A percentile compares a stretch with the other conserved stretches of the same genome.
phyloP scores from a whole-genome alignment of 2,888 invertebrate species.

The Prosopocoilus inquinatus region DNA sequence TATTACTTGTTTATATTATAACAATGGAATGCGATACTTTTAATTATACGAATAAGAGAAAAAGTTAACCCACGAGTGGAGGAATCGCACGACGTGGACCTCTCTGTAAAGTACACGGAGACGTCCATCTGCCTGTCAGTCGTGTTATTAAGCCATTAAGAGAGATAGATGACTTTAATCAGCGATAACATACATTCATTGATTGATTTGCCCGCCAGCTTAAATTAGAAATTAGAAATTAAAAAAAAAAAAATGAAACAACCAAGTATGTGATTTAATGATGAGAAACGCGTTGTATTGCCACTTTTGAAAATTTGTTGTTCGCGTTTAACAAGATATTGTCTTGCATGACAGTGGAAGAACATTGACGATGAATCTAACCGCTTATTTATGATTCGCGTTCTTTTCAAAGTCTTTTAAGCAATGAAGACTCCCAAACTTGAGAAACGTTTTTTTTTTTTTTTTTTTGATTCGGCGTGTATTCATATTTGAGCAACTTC shows the following conservation, averaged over 20 bases:
- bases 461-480: conserved; percentile 26
- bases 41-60: conserved; percentile 3
- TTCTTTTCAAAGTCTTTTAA: conserved; percentile 5
- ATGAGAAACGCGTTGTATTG: background rate
- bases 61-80: background rate
- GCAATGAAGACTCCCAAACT: conserved; percentile 22
- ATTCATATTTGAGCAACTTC: conserved; percentile 44
- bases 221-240: conserved; percentile 25
- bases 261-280: background rate
- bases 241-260: background rate
- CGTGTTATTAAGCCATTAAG: conserved; percentile 38
- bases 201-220: conserved; percentile 28
- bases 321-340: conserved; percentile 35
- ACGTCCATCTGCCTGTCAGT: conserved; percentile 22
- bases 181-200: conserved; percentile 21
- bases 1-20: conserved; percentile 26
- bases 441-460: conserved; percentile 8
- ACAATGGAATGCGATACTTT: conserved; percentile 29
- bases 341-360: conserved; percentile 39
- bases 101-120: background rate
- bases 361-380: conserved; percentile 30
- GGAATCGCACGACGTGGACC: background rate
- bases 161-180: conserved; percentile 49
- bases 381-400: conserved; percentile 18
- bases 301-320: background rate